A percentile compares a stretch with the other conserved stretches of the same genome.
phyloP scores from a whole-genome alignment of 2,113 vertebrate species.

The Catagonus wagneri region DNA sequence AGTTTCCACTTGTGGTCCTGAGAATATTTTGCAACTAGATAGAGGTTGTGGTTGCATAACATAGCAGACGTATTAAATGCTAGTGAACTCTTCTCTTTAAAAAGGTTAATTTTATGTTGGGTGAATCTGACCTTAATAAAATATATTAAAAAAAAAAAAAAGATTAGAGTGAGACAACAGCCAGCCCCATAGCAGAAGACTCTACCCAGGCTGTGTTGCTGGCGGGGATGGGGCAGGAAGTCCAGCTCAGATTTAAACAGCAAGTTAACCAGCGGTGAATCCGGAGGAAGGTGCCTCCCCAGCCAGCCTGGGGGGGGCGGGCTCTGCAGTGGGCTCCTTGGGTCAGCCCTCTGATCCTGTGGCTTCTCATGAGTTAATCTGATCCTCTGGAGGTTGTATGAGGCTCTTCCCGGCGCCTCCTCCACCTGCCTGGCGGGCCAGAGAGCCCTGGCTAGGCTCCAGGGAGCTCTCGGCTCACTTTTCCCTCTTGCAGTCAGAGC shows the following conservation, averaged over 20 bases:
- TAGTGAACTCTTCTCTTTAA: not conserved
- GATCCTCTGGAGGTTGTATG: slow-evolving; percentile 2
- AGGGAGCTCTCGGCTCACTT: not conserved
- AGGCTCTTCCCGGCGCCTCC: slow-evolving; percentile 51
- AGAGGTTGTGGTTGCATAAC: not conserved
- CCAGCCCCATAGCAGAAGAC: not conserved
- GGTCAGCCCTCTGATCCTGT: not conserved
- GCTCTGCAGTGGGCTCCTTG: not conserved
- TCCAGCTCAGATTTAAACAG: not conserved
- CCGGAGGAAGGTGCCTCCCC: not conserved
- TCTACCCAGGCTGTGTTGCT: not conserved
- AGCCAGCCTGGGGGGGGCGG: no score
- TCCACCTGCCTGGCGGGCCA: slow-evolving; percentile 51
- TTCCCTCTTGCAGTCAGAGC: not conserved
- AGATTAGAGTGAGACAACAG: not conserved
- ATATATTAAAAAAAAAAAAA: not conserved
- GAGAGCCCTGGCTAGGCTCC: slow-evolving; percentile 48
- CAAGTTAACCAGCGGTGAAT: not conserved
- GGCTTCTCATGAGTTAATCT: slow-evolving; percentile 39
- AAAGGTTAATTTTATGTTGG: not conserved
- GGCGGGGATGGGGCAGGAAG: not conserved
- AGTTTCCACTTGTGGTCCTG: not conserved
- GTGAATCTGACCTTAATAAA: not conserved
- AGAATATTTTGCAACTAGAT: not conserved
- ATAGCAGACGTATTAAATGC: not conserved